Evolutionary conservation across 1,140 invertebrate species (phyloP), one percentile per base, ranked within the genome.

Genomic region (Drosophila fuyamai): DNA sequence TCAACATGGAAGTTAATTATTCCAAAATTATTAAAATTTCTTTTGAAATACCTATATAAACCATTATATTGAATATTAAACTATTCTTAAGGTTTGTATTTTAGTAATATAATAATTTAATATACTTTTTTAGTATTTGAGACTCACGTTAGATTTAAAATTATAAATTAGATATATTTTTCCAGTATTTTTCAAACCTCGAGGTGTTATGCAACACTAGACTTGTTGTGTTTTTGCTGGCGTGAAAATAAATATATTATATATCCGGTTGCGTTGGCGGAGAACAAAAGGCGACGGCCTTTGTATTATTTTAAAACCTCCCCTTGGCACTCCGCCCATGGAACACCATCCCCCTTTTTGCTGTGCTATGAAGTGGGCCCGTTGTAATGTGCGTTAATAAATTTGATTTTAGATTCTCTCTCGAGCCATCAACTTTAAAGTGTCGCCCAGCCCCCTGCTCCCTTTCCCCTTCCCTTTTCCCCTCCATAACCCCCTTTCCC

Each of bases 381-480:
- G 66, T 77, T 84, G 81, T 86, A 86, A 86, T 86, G 82, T 88
- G 83, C 83, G 76, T 88, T 88, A 88, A 88, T 88, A 88, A 88
- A 88, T 88, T 88, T 88, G 80, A 88, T 88, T 88, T 88, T 76
- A 88, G 79, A 67, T 81, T 86, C 75, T 72, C 75, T 72, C 70
- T 79, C 60, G 55, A 81, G 67, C 59, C 72, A 80, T 81, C 82
- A 76, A 83, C 56, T 88, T 88, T 88, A 88, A 88, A 88, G 84
- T 88, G 84, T 88, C 83, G 82, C 59, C 23, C 23, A 18, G 35
- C 47, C 27, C 3, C 8, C 9, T 7, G 29, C 7, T 43, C 55
- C 23, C n/a, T 44, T 55, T 14, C 12, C 38, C 38, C 2, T 32
- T 6, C 29, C 29, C 6, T 32, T 12, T 3, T 36, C 35, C 35